Conservation (phyloP, 2,888 invertebrate genomes). For the Timema cristinae region DNA sequence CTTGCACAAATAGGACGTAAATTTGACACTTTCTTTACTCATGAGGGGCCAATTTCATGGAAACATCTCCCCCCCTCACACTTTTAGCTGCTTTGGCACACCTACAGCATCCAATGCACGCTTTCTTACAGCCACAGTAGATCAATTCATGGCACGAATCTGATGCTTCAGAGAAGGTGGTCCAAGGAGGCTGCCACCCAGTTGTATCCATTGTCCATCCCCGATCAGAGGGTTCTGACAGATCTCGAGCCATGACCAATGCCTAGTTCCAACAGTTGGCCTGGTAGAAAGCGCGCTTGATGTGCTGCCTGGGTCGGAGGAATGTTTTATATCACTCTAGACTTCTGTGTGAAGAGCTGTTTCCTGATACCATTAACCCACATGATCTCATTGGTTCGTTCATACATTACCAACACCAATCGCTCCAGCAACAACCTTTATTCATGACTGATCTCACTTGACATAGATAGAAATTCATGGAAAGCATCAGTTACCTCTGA, state of each 20-base stretch:
- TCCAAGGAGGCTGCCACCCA: background rate
- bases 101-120: background rate
- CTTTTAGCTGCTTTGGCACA: background rate
- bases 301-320: conserved; percentile 11
- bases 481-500: background rate
- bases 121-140: conserved; percentile 6
- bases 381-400: background rate
- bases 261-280: conserved; percentile 6
- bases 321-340: background rate
- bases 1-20: too few species aligned
- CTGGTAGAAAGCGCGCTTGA: background rate
- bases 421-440: background rate
- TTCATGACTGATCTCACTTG: background rate
- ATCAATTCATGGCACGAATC: conserved; percentile 8
- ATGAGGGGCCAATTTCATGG: too few species aligned
- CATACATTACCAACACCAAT: conserved; percentile 8
- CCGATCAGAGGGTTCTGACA: background rate
- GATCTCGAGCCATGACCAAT: background rate
- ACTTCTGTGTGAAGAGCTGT: conserved; percentile 17
- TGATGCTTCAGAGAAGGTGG: conserved; percentile 10
- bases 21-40: too few species aligned
- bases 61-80: too few species aligned
- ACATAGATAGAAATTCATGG: background rate
- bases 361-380: background rate
- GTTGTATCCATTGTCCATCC: conserved; percentile 4